Conservation (phyloP, 1,140 invertebrate species). For the Periplaneta americana region DNA sequence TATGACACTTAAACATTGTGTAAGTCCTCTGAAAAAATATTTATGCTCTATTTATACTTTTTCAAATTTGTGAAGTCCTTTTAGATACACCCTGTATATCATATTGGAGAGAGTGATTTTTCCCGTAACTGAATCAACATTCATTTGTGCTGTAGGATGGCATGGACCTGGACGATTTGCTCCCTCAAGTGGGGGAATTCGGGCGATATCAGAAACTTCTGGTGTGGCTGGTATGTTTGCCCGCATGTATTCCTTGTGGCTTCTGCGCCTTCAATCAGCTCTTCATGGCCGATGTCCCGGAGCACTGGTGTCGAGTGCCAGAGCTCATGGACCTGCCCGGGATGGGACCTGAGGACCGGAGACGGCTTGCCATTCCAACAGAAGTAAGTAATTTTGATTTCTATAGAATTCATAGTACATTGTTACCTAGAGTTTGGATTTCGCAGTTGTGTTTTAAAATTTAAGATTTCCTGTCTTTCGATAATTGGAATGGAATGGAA, state of each 20-base stretch:
- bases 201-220: slow-evolving; percentile 81
- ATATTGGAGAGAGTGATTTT: too few relatives aligned
- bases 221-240: slow-evolving; percentile 79
- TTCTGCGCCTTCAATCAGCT: slow-evolving; percentile 88
- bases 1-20: too few relatives aligned
- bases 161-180: slow-evolving; percentile 74
- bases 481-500: too few relatives aligned
- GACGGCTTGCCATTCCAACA: slow-evolving; percentile 56
- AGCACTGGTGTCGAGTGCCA: slow-evolving; percentile 74
- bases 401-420: too few relatives aligned
- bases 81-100: too few relatives aligned
- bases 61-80: too few relatives aligned
- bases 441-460: too few relatives aligned
- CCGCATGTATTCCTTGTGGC: slow-evolving; percentile 81
- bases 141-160: slow-evolving; percentile 40
- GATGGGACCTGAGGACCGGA: slow-evolving; percentile 45
- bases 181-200: slow-evolving; percentile 81
- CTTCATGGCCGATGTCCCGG: slow-evolving; percentile 76
- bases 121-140: too few relatives aligned
- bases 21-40: too few relatives aligned
- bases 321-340: slow-evolving; percentile 49
- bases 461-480: too few relatives aligned
- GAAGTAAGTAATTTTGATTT: slow-evolving; percentile 9
- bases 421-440: too few relatives aligned
- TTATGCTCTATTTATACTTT: too few relatives aligned